Evolutionary conservation across 2,113 vertebrate species (phyloP), one percentile per base, ranked within the genome.

Genomic region (Pagrus major): DNA sequence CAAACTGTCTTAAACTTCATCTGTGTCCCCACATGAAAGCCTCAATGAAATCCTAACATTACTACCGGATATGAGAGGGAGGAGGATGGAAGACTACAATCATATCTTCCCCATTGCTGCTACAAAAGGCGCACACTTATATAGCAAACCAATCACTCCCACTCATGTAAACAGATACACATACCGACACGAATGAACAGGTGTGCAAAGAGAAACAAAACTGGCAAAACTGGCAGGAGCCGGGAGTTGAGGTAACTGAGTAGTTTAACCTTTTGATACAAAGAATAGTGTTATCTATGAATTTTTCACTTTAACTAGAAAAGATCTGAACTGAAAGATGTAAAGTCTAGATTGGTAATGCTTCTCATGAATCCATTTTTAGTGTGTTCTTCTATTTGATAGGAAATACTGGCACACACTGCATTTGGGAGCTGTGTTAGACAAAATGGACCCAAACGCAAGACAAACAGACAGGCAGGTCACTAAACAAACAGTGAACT

Each of bases 131-230:
- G 76, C n/a, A 52, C 66, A 31, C 12, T 73, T 42, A 65, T 46
- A 27, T 27, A 35, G 54, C 41, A 47, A 8, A 84, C 20, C 59
- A 52, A 77, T 74, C 73, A 67, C 88, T 86, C 91, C 88, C 77
- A 90, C 89, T 88, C 78, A 46, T 33, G 49, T 82, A 83, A 85
- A 80, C 69, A 69, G 39, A 71, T 27, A 47, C 29, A 68, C 49
- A 58, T 49, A 25, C 56, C 39, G 54, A 44, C 71, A 75, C 68
- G 78, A 78, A 64, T 65, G 52, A 90, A 67, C 85, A 89, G 83
- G 76, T 88, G 88, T 65, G 78, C 58, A 68, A 51, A 67, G 23
- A n/a, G 11, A 73, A 56, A 70, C 9, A 10, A 65, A 71, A 63
- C n/a, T 51, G 54, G n/a, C n/a, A n/a, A 46, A 67, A 29, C 58